Base-by-base conservation (phyloP, 2,113 vertebrate species). In the Prochilodus magdalenae region DNA sequence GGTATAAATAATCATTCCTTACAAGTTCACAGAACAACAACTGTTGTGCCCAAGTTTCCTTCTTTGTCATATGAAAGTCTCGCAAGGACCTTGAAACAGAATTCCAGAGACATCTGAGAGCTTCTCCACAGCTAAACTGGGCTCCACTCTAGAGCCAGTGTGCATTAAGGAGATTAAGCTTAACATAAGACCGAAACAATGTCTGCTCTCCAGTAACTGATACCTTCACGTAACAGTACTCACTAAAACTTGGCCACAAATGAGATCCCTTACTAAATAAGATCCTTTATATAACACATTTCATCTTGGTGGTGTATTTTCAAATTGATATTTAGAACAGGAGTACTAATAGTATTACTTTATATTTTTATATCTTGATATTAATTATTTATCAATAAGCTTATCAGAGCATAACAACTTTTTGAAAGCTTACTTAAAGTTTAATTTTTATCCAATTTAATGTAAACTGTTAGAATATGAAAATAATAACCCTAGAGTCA, bases 11-110 rank as follows among this genome's bases (percentile, higher is more conserved):
- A 84, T 88, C 73, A 63, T 89, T 90, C 89, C n/a, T 67, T 83
- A 89, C 89, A 88, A 77, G 86, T 85, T 90, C 88, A 89, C 87
- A 90, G 86, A 87, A 86, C 77, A 85, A 86, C 87, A 91, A 87
- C 88, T 88, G 91, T 83, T 81, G 51, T 65, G 69, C 80, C 80
- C 84, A 84, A 65, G 85, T 87, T 78, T 88, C 78, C 84, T 88
- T 75, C 79, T 92, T 90, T 92, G 91, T 91, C 89, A 91, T 83
- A 87, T 84, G 81, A 91, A 89, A 91, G 88, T 84, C 88, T 90
- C 90, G 79, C 81, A 84, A 90, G 85, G 84, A 85, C 87, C 89
- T 89, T 88, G 84, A 81, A 86, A 79, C 77, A 82, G 81, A 84
- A 90, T 90, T 80, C 82, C 90, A 89, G 86, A 81, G 91, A 90